Evolutionary conservation across 2,113 vertebrate species (phyloP), one percentile per base, ranked within the genome.

Genomic region (Pangasianodon hypophthalmus): DNA sequence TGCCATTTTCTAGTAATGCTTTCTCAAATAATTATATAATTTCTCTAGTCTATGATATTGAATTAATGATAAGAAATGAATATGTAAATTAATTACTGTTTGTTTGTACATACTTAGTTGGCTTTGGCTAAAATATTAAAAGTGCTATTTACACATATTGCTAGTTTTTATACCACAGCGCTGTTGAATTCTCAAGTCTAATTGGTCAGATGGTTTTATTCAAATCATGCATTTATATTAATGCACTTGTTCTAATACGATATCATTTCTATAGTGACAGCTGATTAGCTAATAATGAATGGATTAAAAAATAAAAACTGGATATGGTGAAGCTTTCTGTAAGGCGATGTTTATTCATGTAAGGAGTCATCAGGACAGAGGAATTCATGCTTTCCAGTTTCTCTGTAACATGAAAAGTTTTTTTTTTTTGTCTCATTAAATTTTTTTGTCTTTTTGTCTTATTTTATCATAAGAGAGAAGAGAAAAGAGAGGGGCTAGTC

Each of bases 31-130:
- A 80, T 88, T 64, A 80, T 64, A 50, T 88, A 26, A 62, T 80
- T 81, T 62, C 52, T 48, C 26, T 62, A 75, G 85, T 79, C 13
- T 19, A 67, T 88, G 80, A 48, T 52, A 6, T 64, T 56, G 13
- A 83, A 32, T 81, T 64, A 88, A 88, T 54, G 77, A 88, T 81
- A 10, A 75, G 86, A 46, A 79, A 48, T 80, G 46, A 52, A 81
- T 81, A 58, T 79, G 29, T 87, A 79, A 14, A 64, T 58, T 88
- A 62, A 80, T 80, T 64, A 21, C 29, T n/a, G 9, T 67, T 64
- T 81, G 9, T 67, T 64, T 81, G 19, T 79, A 64, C 14, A 88
- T 77, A 50, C 58, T 58, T 44, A 9, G 19, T 87, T 87, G 71
- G 32, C 32, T 73, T 37, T 60, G 52, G 24, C 37, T 48, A 18